Conservation (phyloP, 2,797 vertebrate species). For the Channa striata region DNA sequence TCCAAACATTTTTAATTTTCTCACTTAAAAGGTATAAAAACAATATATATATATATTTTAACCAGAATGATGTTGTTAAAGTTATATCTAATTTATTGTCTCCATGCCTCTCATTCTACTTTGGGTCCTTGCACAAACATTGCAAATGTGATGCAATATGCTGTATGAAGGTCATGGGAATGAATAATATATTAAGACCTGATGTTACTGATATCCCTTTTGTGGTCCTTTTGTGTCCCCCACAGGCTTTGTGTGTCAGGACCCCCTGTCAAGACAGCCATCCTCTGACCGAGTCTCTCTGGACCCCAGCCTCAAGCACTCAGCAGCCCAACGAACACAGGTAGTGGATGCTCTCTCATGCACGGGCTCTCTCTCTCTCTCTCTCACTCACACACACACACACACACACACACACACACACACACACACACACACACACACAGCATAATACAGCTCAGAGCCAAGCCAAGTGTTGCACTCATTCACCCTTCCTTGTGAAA, state of each 20-base stretch:
- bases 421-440: slow-evolving; percentile 15
- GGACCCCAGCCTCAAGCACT: slow-evolving; percentile 82
- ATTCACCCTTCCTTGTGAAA: slow-evolving; percentile 67
- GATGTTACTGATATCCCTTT: slow-evolving; percentile 42
- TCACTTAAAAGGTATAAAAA: neutral
- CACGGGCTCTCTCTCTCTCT: neutral
- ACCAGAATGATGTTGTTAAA: neutral
- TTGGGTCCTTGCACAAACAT: slow-evolving; percentile 41
- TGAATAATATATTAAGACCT: slow-evolving; percentile 39
- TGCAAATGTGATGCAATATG: slow-evolving; percentile 41
- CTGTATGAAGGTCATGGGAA: slow-evolving; percentile 39
- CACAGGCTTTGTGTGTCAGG: slow-evolving; percentile 93
- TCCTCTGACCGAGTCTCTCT: slow-evolving; percentile 78
- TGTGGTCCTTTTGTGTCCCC: slow-evolving; percentile 35
- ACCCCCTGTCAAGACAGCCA: slow-evolving; percentile 85
- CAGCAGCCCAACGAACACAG: slow-evolving; percentile 84
- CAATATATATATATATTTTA: slow-evolving; percentile 12
- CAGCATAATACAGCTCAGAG: slow-evolving; percentile 2
- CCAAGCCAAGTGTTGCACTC: slow-evolving; percentile 60
- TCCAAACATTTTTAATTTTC: slow-evolving; percentile 9
- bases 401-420: slow-evolving; percentile 9
- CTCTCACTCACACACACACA: neutral
- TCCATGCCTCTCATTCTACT: slow-evolving; percentile 4
- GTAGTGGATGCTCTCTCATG: slow-evolving; percentile 77
- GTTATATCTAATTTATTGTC: slow-evolving; percentile 26